Evolutionary conservation across 2,797 vertebrate genomes (phyloP), one percentile per base, ranked within the genome.

Genomic region (Leptatherina wallacei): DNA sequence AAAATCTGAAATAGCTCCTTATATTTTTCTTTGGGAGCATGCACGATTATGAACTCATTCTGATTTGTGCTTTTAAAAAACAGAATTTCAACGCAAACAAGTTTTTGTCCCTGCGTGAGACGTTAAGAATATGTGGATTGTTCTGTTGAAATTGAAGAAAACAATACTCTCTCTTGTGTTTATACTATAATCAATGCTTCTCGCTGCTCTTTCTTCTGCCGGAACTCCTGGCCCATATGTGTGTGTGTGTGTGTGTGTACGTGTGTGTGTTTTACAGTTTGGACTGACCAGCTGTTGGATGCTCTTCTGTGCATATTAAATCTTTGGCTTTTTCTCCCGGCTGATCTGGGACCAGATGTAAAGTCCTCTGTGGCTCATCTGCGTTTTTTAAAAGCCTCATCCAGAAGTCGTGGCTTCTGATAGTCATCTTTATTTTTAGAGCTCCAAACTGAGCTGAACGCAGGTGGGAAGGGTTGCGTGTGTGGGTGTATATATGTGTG

Each of bases 161-260:
- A 85, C 84, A 85, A 88, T 70, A 47, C 75, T 72, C 77, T 85
- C 74, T 47, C 56, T 58, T 82, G 76, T 92, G 91, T 91, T 92
- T 90, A 91, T 70, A 75, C 79, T 84, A 84, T 80, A 87, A 91
- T 93, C 85, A 91, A 91, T 65, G 81, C 77, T 79, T 84, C 83
- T 91, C 85, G 82, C 84, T 86, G 85, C 80, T 87, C 75, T 69
- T 86, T 88, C 76, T 78, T 85, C 84, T 84, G 77, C 87, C 55
- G 84, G 86, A 89, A 80, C 84, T 68, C n/a, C 75, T 81, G 84
- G 82, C 80, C 81, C 73, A 63, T 74, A 58, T 78, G 71, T 14
- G 18, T 71, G 55, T 24, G 30, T 80, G 24, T 74, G 61, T 78
- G 71, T 14, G 18, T 71, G 55, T 24, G 30, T 80, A 51, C 69